A percentile compares a stretch with the other conserved stretches of the same genome.
Evolutionary conservation across 2,113 vertebrate species (phyloP).

Genomic region (Pseudonaja textilis): DNA sequence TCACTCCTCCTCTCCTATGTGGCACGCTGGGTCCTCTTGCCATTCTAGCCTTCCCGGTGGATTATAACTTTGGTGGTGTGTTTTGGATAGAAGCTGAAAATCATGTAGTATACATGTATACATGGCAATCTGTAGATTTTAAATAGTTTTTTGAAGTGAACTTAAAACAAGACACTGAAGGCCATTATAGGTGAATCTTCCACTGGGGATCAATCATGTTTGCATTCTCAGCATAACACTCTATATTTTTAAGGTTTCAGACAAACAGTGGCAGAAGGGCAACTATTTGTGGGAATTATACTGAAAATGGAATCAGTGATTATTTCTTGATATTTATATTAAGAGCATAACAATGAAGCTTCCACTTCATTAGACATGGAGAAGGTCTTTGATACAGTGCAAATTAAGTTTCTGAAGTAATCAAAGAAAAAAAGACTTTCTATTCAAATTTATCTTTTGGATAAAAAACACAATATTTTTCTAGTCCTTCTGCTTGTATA

Average conservation of each 20-base stretch:
- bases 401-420: neutral
- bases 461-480: neutral
- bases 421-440: neutral
- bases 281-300: neutral
- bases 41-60: no score
- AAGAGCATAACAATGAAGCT: neutral
- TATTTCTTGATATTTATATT: neutral
- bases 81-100: neutral
- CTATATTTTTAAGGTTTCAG: neutral
- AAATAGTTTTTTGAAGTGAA: neutral
- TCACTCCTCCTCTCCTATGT: no score
- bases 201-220: neutral
- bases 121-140: neutral
- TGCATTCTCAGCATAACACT: neutral
- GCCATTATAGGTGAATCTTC: neutral
- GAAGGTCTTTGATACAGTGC: neutral
- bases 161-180: neutral
- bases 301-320: neutral
- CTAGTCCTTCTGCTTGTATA: neutral
- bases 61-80: neutral
- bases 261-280: neutral
- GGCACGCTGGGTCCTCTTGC: no score
- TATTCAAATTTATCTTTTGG: neutral
- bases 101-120: neutral
- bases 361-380: neutral